Evolutionary conservation across 2,888 invertebrate species (phyloP).

Genomic region (Apamea sordens): DNA sequence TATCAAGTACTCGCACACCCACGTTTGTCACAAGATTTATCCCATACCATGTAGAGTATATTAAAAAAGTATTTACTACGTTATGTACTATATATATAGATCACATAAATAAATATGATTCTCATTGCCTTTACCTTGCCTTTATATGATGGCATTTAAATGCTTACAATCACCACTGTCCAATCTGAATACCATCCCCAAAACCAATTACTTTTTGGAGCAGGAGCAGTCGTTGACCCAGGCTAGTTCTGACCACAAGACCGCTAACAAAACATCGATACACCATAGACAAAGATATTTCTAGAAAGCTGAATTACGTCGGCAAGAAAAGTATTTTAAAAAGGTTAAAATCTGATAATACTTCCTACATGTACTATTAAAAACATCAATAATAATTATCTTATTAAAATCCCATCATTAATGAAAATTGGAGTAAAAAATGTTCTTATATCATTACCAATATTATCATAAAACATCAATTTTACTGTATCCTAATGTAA

Average conservation of each 20-base stretch:
- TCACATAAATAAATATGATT: conserved; percentile 12
- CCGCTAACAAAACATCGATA: background rate
- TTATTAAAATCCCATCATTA: conserved; percentile 2
- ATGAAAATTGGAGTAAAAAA: background rate
- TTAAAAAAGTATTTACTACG: background rate
- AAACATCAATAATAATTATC: conserved; percentile 11
- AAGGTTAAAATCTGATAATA: background rate
- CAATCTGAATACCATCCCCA: background rate
- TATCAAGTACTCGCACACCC: background rate
- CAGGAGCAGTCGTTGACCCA: background rate
- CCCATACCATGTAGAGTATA: conserved; percentile 22
- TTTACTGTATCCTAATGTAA: background rate
- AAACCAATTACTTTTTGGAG: conserved; percentile 2
- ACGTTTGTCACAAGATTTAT: conserved; percentile 20
- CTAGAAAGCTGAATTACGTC: conserved; percentile 11
- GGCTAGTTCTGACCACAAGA: conserved; percentile 2
- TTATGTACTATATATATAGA: conserved; percentile 28
- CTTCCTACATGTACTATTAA: background rate
- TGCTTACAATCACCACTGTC: conserved; percentile 10
- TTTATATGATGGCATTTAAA: conserved; percentile 25
- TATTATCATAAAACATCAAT: conserved; percentile 8
- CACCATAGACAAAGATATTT: conserved; percentile 7
- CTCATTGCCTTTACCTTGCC: background rate
- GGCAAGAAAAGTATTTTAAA: background rate
- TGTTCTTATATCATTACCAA: background rate